Evolutionary conservation across 2,888 invertebrate genomes (phyloP).

Genomic region (Conchocele bisecta): DNA sequence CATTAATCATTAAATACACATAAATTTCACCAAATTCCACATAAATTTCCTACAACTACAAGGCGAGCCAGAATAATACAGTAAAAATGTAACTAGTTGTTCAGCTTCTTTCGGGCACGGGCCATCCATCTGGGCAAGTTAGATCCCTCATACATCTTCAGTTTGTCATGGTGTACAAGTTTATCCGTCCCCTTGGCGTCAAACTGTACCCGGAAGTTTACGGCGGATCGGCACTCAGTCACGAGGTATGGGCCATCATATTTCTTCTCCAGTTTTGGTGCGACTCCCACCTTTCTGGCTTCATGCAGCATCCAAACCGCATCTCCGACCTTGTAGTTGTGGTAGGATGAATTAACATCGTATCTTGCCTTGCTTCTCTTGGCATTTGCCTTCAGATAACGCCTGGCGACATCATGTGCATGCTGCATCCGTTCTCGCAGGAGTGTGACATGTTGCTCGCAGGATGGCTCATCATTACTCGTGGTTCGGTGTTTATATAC

Average conservation of each 20-base stretch:
- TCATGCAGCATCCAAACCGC: neutral
- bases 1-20: too few species aligned
- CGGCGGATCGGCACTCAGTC: neutral
- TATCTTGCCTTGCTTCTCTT: constrained; percentile 3
- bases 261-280: constrained; percentile 9
- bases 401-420: neutral
- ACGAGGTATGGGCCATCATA: constrained; percentile 15
- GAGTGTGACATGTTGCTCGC: too few species aligned
- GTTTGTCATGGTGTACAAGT: constrained; percentile 21
- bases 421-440: neutral
- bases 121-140: constrained; percentile 1
- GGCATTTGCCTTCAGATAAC: neutral
- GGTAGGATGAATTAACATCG: neutral
- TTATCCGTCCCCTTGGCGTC: neutral
- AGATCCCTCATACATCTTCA: constrained; percentile 23
- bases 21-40: too few species aligned
- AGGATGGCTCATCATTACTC: too few species aligned
- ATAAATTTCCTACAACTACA: too few species aligned
- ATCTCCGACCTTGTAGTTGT: constrained; percentile 1
- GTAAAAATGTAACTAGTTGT: too few species aligned
- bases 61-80: too few species aligned
- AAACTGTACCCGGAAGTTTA: constrained; percentile 3
- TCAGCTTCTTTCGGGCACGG: neutral
- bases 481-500: too few species aligned
- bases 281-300: neutral